Base-by-base conservation (phyloP, 2,888 invertebrate species). In the Drosophila nr. perissopoda region DNA sequence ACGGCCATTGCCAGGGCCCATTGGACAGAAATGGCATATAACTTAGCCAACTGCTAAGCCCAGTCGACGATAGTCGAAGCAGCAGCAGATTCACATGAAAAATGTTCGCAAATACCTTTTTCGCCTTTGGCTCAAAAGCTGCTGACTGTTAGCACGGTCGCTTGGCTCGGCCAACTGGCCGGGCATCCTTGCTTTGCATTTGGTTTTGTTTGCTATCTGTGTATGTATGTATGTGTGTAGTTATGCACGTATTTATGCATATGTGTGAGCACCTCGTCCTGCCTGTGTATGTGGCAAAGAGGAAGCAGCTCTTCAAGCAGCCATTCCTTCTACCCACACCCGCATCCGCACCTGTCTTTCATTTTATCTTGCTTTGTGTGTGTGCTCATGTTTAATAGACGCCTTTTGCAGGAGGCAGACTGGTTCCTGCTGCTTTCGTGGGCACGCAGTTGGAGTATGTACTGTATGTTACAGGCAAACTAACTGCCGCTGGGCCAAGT, bases 31-130 rank as follows among this genome's bases (percentile, higher is more conserved):
- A 42, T 29, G 13, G 57, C 34, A 46, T 21, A 13, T 25, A 78
- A 61, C 53, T 66, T 66, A 46, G 71, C 74, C 74, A 77, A 76
- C 54, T 70, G 54, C 48, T 70, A 64, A 70, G 66, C 49, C 58
- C 40, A 56, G 60, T 36, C 54, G 56, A 63, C 57, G 67, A 76
- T 74, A 76, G 71, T 61, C 62, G 70, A 63, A 57, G 21, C 29
- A 29, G 40, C 56, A 27, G 58, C 64, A 73, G 63, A 74, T 78
- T 66, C 65, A 67, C 72, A 81, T 88, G 86, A 87, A 88, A 88
- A 88, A 88, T 87, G 83, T 76, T 75, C 86, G 76, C 77, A 85
- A 82, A 83, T 83, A 80, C 75, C 82, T 79, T 81, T 79, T 78
- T 71, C 69, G 85, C 88, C 83, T 77, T 81, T 76, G 82, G 82